phyloP scores from a whole-genome alignment of 1,140 invertebrate genomes.

The Leptopilina clavipes region DNA sequence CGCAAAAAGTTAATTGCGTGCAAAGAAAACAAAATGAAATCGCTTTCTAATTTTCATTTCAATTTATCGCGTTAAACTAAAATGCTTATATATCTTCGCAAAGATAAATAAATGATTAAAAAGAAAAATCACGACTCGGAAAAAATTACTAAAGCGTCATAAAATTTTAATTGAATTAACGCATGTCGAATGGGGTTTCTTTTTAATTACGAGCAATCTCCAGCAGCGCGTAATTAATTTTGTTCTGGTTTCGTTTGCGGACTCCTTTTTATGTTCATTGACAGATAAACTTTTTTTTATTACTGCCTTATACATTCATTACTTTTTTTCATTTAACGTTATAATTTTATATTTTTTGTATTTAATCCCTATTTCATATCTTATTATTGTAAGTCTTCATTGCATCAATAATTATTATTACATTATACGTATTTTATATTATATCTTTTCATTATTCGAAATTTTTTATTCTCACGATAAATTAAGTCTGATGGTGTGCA shows the following conservation, averaged over 20 bases:
- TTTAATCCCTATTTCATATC: too few species aligned
- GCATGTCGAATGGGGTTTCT: conserved; percentile 35
- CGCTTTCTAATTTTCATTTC: neutral
- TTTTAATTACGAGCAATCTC: neutral
- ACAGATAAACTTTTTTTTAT: neutral
- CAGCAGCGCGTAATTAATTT: neutral
- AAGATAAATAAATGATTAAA: too few species aligned
- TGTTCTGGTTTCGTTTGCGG: conserved; percentile 4
- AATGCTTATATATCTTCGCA: neutral
- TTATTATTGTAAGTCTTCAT: too few species aligned
- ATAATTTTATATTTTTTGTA: too few species aligned
- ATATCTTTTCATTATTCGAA: neutral
- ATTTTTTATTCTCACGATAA: neutral
- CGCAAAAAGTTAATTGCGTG: conserved; percentile 14
- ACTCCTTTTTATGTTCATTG: conserved; percentile 16
- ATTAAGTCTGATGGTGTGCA: neutral
- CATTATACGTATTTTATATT: neutral
- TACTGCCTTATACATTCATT: neutral
- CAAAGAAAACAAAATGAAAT: neutral
- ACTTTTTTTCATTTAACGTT: neutral
- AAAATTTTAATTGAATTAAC: conserved; percentile 48
- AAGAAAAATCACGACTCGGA: neutral
- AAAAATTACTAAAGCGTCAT: neutral
- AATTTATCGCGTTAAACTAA: neutral
- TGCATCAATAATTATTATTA: too few species aligned